Percentiles rank a stretch among this genome's conserved stretches.
Conservation (phyloP, 2,113 vertebrate genomes). For the Thalassarche chlororhynchos region DNA sequence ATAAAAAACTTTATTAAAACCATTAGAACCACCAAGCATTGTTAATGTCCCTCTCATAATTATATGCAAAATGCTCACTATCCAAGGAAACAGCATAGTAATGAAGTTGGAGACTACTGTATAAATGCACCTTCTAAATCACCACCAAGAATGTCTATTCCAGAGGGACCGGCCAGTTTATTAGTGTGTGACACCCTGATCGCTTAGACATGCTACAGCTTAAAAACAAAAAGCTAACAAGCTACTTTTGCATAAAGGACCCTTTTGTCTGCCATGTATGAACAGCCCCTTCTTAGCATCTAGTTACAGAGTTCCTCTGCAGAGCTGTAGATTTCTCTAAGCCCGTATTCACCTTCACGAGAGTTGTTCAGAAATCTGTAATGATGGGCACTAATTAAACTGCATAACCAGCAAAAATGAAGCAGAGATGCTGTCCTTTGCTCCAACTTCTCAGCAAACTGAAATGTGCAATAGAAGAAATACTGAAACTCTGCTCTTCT, state of each 20-base stretch:
- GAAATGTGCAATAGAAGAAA: neutral
- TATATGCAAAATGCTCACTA: conserved; percentile 34
- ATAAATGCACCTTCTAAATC: conserved; percentile 53
- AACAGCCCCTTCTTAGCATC: conserved; percentile 20
- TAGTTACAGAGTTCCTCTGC: neutral
- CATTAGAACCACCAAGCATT: conserved; percentile 20
- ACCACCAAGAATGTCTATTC: neutral
- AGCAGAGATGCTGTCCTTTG: neutral
- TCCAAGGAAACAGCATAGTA: conserved; percentile 50
- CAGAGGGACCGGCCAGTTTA: neutral
- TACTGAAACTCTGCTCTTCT: neutral
- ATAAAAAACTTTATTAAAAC: conserved; percentile 35
- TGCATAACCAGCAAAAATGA: neutral
- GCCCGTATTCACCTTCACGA: conserved; percentile 7
- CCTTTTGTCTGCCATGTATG: neutral
- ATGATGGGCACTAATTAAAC: conserved; percentile 11
- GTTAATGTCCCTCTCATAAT: neutral
- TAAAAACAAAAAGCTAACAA: conserved; percentile 64
- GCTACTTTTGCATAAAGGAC: conserved; percentile 13
- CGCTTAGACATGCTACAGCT: neutral
- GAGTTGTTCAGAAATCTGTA: neutral
- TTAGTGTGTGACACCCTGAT: conserved; percentile 29
- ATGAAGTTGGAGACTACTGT: conserved; percentile 50
- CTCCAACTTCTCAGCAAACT: neutral
- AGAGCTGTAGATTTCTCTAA: neutral